Evolutionary conservation across 2,113 vertebrate species (phyloP), one percentile per base, ranked within the genome.

Genomic region (Melanotaenia duboulayi): DNA sequence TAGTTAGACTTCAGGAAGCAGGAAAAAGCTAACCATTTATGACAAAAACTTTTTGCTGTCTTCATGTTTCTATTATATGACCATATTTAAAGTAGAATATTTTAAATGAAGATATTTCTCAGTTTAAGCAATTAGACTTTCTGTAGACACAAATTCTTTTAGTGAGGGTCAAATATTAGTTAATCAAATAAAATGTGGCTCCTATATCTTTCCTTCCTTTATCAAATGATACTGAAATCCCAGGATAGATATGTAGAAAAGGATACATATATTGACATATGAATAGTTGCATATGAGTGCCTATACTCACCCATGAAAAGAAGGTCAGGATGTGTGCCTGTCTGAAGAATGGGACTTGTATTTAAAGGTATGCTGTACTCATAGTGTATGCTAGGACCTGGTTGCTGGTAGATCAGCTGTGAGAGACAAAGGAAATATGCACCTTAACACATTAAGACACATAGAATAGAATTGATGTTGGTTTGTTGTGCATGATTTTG

Each of bases 391-490:
- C 78, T 83, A 35, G 90, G 87, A 57, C 83, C 80, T 48, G 93
- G 91, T 65, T 94, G 92, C 57, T 94, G 91, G 70, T 93, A 94
- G 70, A 94, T 94, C 39, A 94, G 32, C 93, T 94, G 60, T 64
- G 42, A 39, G 46, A 56, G 35, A 54, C 11, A 40, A 64, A 19
- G 81, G 32, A 35, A 35, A 65, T 19, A 11, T 23, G 24, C 3
- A 54, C 59, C 52, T 40, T 10, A 20, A 54, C 56, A 37, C n/a
- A 2, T 4, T 28, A 7, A 42, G 17, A 44, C 3, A n/a, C 39
- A 28, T 28, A 37, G 19, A 12, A 44, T 11, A 20, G 7, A 7
- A 55, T 14, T 13, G 39, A 19, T 11, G 32, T 14, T 57, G 3
- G 3, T 28, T 28, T 28, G 28, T n/a, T 54, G 37, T 48, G 20